Evolutionary conservation across 2,888 invertebrate species (phyloP).

Genomic region (Conomelus anceps): DNA sequence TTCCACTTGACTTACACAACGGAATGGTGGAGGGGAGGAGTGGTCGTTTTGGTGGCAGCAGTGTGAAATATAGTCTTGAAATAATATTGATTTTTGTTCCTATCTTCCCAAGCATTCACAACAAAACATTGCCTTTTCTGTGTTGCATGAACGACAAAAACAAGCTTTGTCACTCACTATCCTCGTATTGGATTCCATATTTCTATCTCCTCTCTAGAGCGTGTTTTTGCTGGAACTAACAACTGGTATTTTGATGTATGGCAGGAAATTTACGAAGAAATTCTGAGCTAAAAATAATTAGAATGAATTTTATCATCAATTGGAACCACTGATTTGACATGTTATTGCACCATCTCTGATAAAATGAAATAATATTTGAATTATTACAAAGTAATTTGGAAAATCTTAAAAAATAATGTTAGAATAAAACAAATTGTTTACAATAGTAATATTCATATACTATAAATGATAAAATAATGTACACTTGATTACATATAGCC

Average conservation of each 20-base stretch:
- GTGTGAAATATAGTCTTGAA: background rate
- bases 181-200: background rate
- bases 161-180: background rate
- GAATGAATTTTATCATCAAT: too few relatives aligned
- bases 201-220: too few relatives aligned
- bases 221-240: background rate
- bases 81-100: background rate
- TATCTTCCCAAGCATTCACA: background rate
- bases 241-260: background rate
- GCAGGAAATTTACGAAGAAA: background rate
- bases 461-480: too few relatives aligned
- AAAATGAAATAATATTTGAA: too few relatives aligned
- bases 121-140: background rate
- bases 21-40: background rate
- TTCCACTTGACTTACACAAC: background rate
- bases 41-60: background rate
- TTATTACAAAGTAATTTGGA: too few relatives aligned
- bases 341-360: too few relatives aligned
- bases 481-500: too few relatives aligned
- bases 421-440: too few relatives aligned
- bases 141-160: background rate
- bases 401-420: too few relatives aligned
- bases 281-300: background rate
- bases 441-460: too few relatives aligned
- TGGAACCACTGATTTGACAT: too few relatives aligned